Evolutionary conservation across 1,140 invertebrate genomes (phyloP).

Genomic region (Procambarus clarkii): DNA sequence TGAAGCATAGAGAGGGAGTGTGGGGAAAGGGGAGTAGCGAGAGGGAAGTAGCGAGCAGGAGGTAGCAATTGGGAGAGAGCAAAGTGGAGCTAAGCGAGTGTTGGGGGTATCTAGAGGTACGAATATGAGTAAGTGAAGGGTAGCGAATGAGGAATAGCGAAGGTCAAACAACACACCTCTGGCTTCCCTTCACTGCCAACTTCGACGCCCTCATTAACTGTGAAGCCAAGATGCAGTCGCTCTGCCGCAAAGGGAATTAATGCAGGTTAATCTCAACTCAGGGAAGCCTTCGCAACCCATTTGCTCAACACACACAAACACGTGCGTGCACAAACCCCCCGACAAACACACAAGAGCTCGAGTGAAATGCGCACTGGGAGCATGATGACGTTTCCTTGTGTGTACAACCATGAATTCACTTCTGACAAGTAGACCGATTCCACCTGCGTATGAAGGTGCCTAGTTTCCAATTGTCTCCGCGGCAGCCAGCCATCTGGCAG

Average conservation of each 20-base stretch:
- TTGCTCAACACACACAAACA: neutral
- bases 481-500: too few species aligned
- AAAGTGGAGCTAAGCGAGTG: too few species aligned
- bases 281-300: neutral
- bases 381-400: too few species aligned
- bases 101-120: neutral
- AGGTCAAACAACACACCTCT: neutral
- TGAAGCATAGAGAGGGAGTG: too few species aligned
- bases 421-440: too few species aligned
- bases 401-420: neutral
- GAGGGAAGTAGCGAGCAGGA: too few species aligned
- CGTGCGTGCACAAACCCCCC: neutral
- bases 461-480: too few species aligned
- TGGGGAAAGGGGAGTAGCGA: too few species aligned
- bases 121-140: neutral
- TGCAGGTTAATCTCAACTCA: neutral
- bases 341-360: too few species aligned
- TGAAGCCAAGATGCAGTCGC: slow-evolving; percentile 1
- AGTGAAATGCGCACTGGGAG: too few species aligned
- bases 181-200: neutral
- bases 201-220: neutral
- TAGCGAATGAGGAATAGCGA: neutral
- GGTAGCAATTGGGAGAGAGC: too few species aligned
- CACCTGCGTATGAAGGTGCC: too few species aligned
- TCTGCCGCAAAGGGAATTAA: neutral